Percentiles rank a stretch among this genome's conserved stretches.
Evolutionary conservation across 2,888 invertebrate species (phyloP).

Genomic region (Nephrotoma flavescens): DNA sequence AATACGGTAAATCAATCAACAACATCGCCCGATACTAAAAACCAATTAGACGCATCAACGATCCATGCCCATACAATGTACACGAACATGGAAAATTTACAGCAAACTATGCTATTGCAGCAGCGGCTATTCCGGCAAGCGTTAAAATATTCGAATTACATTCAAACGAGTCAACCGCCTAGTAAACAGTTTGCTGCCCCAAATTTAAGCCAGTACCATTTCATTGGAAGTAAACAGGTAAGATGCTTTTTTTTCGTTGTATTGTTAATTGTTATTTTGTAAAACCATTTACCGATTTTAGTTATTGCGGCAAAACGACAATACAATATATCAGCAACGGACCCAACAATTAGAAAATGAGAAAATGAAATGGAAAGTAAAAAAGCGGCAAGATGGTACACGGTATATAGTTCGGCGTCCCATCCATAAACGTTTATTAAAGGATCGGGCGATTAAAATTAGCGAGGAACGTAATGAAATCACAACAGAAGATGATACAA

Average conservation of each 20-base stretch:
- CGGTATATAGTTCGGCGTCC: slow-evolving; percentile 61
- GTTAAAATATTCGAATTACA: slow-evolving; percentile 21
- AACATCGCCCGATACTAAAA: background rate
- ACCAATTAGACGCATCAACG: background rate
- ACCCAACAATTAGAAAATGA: slow-evolving; percentile 12
- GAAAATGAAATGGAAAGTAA: slow-evolving; percentile 60
- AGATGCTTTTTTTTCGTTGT: slow-evolving; percentile 13
- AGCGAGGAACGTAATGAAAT: slow-evolving; percentile 48
- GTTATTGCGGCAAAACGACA: slow-evolving; percentile 11
- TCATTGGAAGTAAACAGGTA: slow-evolving; percentile 40
- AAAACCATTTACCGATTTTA: background rate
- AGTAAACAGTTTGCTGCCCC: slow-evolving; percentile 36
- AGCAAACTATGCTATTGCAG: slow-evolving; percentile 52
- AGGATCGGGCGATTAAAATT: slow-evolving; percentile 50
- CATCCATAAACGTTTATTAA: slow-evolving; percentile 46
- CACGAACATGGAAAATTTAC: slow-evolving; percentile 50
- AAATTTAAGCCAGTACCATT: slow-evolving; percentile 42
- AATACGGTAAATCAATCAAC: background rate
- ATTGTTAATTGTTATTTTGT: background rate
- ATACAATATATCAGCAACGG: background rate
- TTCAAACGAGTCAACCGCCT: slow-evolving; percentile 13
- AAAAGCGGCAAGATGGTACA: slow-evolving; percentile 58
- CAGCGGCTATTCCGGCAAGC: slow-evolving; percentile 46
- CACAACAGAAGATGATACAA: slow-evolving; percentile 63
- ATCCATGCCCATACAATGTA: slow-evolving; percentile 48